Base-by-base conservation (phyloP, 1,140 invertebrate genomes). In the Lasioglossum baleicum region DNA sequence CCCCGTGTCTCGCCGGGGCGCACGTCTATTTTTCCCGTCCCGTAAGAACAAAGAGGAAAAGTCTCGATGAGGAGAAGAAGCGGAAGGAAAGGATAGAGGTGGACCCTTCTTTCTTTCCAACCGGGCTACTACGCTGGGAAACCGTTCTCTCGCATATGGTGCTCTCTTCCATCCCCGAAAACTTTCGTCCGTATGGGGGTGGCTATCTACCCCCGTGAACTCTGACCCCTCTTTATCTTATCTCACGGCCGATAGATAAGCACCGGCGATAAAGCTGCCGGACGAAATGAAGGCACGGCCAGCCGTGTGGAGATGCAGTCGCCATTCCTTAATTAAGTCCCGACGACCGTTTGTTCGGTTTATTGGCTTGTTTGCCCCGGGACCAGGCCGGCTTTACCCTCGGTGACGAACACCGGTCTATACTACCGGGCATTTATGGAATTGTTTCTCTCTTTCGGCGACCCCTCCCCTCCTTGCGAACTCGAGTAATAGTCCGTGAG, bases 261-360 rank as follows among this genome's bases (percentile, higher is more conserved):
- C 65, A 44, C 58, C 75, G 75, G 70, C 81, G 83, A 84, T 85
- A 87, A 86, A 87, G 81, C 68, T 69, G 71, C 82, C 40, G 73
- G 63, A 51, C 73, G 81, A 89, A 91, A 91, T 88, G 87, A 90
- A 88, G 86, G 88, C 87, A 85, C 78, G 81, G 89, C 90, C 85
- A 82, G n/a, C 83, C 77, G 83, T 81, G 73, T 81, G 73, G 85
- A 35, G 35, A 87, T 85, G 87, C 87, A 89, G 75, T 75, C 82
- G 85, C 91, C 90, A 91, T 88, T 90, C 91, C 91, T 92, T 90
- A 92, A 93, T 92, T 93, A 92, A 91, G 87, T 90, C 83, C 75
- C 85, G 78, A 83, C 83, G 86, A 83, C 83, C 84, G 78, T 85
- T 85, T 85, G 67, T 83, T 80, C 80, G 75, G 75, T 86, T 87